These are phyloP conservation scores for Corella eumyota DNA, from an alignment of 23 tunicate species.

Conservation along the genomic window DNA sequence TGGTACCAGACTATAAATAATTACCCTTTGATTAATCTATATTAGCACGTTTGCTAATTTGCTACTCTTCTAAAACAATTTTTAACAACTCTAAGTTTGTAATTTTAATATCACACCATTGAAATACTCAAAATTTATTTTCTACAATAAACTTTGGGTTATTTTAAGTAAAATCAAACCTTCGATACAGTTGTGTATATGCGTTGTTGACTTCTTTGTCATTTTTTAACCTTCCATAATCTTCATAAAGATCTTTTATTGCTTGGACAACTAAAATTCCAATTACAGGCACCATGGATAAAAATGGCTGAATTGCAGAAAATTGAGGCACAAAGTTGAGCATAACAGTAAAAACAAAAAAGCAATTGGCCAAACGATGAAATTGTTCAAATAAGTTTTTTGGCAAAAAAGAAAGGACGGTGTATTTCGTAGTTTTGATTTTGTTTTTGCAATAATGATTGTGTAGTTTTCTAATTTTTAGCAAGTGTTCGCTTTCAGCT, in stretches of 20 bases:
- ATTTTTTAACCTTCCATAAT: constrained; percentile 79
- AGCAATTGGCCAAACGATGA: constrained; percentile 97
- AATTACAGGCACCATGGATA: constrained; percentile 88
- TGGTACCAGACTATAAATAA: too few relatives aligned
- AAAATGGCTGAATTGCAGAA: constrained; percentile 76
- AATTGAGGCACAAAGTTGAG: constrained; percentile 89
- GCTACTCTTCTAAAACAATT: too few relatives aligned
- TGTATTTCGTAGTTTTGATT: constrained; percentile 91
- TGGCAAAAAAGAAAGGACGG: constrained; percentile 76
- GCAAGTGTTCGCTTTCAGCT: constrained; percentile 37
- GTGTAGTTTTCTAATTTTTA: constrained; percentile 37
- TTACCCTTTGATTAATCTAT: too few relatives aligned
- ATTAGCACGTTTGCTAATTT: too few relatives aligned
- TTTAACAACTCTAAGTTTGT: too few relatives aligned
- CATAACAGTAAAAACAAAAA: constrained; percentile 83
- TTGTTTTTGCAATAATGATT: constrained; percentile 45
- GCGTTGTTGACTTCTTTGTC: constrained; percentile 70
- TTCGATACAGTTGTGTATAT: too few relatives aligned
- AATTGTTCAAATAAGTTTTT: constrained; percentile 95
- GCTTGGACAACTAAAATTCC: constrained; percentile 70
- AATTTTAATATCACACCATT: too few relatives aligned
- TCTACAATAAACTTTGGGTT: too few relatives aligned
- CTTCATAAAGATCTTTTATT: constrained; percentile 82
- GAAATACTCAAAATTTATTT: too few relatives aligned
- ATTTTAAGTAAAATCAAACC: too few relatives aligned